Percentiles rank a stretch among this genome's conserved stretches.
Evolutionary conservation across 2,797 vertebrate genomes (phyloP).

Genomic region (Girardinus metallicus): DNA sequence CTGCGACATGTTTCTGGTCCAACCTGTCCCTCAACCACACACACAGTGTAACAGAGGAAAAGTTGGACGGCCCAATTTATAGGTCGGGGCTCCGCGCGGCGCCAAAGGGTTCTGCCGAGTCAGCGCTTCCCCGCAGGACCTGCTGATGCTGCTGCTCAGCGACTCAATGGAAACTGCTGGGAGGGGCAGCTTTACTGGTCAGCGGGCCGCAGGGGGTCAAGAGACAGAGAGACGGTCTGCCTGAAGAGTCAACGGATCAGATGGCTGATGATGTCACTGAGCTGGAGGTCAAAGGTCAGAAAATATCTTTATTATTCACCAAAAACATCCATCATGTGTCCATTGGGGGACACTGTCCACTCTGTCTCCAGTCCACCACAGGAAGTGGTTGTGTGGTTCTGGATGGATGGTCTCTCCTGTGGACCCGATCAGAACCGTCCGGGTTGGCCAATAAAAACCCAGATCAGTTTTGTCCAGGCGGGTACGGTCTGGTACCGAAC

Average conservation of each 20-base stretch:
- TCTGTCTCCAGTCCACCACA: too few relatives aligned
- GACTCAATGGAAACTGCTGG: slow-evolving; percentile 61
- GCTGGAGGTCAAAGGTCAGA: background rate
- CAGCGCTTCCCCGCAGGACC: slow-evolving; percentile 41
- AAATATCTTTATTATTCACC: too few relatives aligned
- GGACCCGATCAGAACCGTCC: background rate
- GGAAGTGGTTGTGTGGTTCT: too few relatives aligned
- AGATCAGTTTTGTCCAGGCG: background rate
- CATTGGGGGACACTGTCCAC: too few relatives aligned
- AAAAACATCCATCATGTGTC: too few relatives aligned
- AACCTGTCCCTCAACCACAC: slow-evolving; percentile 74
- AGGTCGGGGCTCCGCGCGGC: slow-evolving; percentile 37
- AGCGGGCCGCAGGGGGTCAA: too few relatives aligned
- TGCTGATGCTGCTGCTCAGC: slow-evolving; percentile 88
- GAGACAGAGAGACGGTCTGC: background rate
- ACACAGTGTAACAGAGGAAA: slow-evolving; percentile 75
- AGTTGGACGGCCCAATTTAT: slow-evolving; percentile 85
- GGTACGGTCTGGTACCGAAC: too few relatives aligned
- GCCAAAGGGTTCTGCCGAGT: slow-evolving; percentile 79
- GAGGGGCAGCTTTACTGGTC: slow-evolving; percentile 53
- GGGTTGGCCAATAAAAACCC: too few relatives aligned
- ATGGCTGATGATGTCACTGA: background rate
- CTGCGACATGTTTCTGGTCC: slow-evolving; percentile 85
- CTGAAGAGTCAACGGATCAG: too few relatives aligned
- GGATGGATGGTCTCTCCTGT: too few relatives aligned